Evolutionary conservation across 2,888 invertebrate species (phyloP), one percentile per base, ranked within the genome.

Genomic region (Agrotis puta): DNA sequence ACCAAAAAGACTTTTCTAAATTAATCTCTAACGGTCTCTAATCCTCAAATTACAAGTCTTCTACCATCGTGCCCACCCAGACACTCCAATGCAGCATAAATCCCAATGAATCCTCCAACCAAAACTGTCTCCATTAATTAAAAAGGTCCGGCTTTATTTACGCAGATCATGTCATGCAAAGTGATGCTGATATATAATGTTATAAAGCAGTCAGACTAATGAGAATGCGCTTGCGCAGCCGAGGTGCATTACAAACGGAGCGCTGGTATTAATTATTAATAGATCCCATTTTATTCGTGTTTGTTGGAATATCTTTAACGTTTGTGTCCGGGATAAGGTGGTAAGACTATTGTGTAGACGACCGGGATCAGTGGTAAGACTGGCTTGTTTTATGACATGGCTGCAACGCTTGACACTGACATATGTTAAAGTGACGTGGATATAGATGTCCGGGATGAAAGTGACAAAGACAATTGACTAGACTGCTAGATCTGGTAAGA

Each of bases 201-300:
- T 89, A 91, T 93, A 93, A 93, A 93, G 88, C 89, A 91, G 90
- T 90, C 90, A 85, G 85, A 89, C 89, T 91, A 90, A 91, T 88
- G 90, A 88, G 88, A 85, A 89, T 91, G 89, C 90, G 89, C 84
- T 75, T 70, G 85, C 86, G 86, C 89, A 87, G 68, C 51, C 85
- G 75, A 63, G 65, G 76, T 78, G 82, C 83, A 84, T 77, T 79
- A 78, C 74, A 79, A 79, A 79, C 76, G 65, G 67, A 64, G 69
- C 71, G 76, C 70, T 82, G 70, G 64, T 83, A 87, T 87, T 84
- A 81, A 86, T 81, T 81, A 81, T 81, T 81, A 81, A 81, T 81
- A 82, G 76, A 79, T 70, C 27, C 22, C 56, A 69, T 81, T 81
- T 81, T 81, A 81, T 77, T 56, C 43, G 47, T 65, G 70, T 72